Conservation (phyloP, 1,140 invertebrate genomes). For the Aleiodes sp. region DNA sequence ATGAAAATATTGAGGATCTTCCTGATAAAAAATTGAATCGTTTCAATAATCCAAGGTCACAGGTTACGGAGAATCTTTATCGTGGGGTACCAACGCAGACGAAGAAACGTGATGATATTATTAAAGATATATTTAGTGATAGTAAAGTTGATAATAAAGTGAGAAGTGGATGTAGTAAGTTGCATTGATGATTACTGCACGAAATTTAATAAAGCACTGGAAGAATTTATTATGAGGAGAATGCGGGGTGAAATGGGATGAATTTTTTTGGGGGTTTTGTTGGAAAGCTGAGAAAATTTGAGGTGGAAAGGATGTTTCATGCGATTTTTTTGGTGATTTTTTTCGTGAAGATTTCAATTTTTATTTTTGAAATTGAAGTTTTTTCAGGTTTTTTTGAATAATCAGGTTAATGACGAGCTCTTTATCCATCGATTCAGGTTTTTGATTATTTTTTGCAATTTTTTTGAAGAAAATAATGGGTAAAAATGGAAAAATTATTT, state of each 20-base stretch:
- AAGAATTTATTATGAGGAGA: background rate
- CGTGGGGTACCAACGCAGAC: constrained; percentile 54
- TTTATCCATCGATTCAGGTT: no score
- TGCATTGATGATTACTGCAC: constrained; percentile 31
- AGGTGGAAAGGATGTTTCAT: background rate
- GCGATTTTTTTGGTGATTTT: background rate
- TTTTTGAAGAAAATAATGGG: no score
- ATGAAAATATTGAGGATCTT: constrained; percentile 65
- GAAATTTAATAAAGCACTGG: background rate
- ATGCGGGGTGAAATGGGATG: background rate
- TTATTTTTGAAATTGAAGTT: no score
- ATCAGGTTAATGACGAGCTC: no score
- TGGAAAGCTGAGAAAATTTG: background rate
- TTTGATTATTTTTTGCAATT: no score
- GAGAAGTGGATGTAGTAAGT: constrained; percentile 38
- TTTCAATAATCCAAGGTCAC: constrained; percentile 44
- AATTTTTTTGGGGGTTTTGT: background rate
- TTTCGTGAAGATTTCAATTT: background rate
- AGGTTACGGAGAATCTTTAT: constrained; percentile 62
- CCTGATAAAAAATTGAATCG: constrained; percentile 44
- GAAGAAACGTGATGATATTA: constrained; percentile 54
- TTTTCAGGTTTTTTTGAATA: no score
- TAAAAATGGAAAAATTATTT: no score
- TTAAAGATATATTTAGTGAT: constrained; percentile 58
- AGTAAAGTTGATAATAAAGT: constrained; percentile 37